phyloP scores from a whole-genome alignment of 23 tunicate species.

The Trididemnum miniatum region DNA sequence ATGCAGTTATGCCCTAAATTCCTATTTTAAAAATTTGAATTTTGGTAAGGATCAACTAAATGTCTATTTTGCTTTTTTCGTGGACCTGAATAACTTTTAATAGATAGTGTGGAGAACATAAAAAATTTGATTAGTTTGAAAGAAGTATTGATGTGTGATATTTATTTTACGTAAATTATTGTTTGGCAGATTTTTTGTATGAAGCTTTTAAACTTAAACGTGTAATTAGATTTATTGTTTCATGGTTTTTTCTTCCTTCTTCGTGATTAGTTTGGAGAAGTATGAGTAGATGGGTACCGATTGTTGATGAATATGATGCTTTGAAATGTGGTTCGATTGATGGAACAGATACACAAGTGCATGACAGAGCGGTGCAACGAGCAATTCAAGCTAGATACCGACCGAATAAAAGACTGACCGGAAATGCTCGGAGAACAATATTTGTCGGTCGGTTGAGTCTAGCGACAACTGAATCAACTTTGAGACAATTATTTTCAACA shows the following conservation, averaged over 20 bases:
- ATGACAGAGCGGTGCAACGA: conserved; percentile 71
- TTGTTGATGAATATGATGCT: conserved; percentile 70
- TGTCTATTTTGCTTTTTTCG: too few relatives aligned
- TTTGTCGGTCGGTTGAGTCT: conserved; percentile 70
- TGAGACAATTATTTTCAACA: conserved; percentile 45
- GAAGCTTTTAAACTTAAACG: too few relatives aligned
- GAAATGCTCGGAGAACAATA: conserved; percentile 55
- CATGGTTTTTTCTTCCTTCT: background rate
- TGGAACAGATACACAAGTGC: conserved; percentile 68
- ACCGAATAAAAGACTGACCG: conserved; percentile 53
- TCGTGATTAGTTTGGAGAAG: background rate
- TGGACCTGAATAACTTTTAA: too few relatives aligned
- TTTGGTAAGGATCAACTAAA: too few relatives aligned
- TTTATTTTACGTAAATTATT: too few relatives aligned
- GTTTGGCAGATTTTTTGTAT: too few relatives aligned
- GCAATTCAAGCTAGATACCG: conserved; percentile 50
- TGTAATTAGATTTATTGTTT: background rate
- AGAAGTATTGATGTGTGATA: too few relatives aligned
- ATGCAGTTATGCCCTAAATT: too few relatives aligned
- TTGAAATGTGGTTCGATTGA: conserved; percentile 83
- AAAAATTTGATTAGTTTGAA: too few relatives aligned
- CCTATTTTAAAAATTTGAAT: too few relatives aligned
- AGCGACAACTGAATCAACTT: conserved; percentile 44
- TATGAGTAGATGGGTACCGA: conserved; percentile 42
- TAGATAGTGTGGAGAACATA: too few relatives aligned